Base-by-base conservation (phyloP, 1,140 invertebrate species). In the Drosophila obscura region DNA sequence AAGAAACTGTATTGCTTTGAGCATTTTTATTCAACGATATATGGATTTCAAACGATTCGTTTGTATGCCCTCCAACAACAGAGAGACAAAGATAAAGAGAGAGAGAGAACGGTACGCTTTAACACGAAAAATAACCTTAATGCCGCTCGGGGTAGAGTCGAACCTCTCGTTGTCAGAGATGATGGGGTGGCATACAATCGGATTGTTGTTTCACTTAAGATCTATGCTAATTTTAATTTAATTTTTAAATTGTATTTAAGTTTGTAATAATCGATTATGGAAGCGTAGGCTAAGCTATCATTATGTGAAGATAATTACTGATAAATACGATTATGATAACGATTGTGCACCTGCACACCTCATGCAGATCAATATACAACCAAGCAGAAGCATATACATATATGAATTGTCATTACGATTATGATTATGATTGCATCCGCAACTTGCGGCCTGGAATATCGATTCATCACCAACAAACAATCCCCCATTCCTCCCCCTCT, bases 1-100 rank as follows among this genome's bases (percentile, higher is more conserved):
- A 74, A 85, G 71, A 81, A 84, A 87, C 64, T 87, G 74, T 78
- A 85, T 82, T 87, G 82, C 82, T 87, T 87, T 85, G 78, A 87
- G 82, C 83, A 85, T 85, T 84, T 84, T 78, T 59, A 80, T 69
- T 68, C 35, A 56, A 80, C 39, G 49, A 28, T 64, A 39, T 19
- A 57, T 55, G n/a, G 61, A 68, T 68, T 73, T 65, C 60, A 50
- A 59, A 55, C 41, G 35, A 64, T 81, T 71, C 69, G 74, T 35
- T 78, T 77, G 59, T 45, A 69, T 58, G 75, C 57, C 67, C 63
- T 59, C 62, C 62, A 62, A 24, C 22, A 24, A 24, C 22, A 24
- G 57, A 26, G 57, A 50, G 15, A 39, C 19, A 62, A 35, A n/a
- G 52, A 46, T 16, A 43, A 49, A 67, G 41, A 5, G 28, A 43